phyloP scores from a whole-genome alignment of 2,113 vertebrate genomes.

The Pseudopipra pipra region DNA sequence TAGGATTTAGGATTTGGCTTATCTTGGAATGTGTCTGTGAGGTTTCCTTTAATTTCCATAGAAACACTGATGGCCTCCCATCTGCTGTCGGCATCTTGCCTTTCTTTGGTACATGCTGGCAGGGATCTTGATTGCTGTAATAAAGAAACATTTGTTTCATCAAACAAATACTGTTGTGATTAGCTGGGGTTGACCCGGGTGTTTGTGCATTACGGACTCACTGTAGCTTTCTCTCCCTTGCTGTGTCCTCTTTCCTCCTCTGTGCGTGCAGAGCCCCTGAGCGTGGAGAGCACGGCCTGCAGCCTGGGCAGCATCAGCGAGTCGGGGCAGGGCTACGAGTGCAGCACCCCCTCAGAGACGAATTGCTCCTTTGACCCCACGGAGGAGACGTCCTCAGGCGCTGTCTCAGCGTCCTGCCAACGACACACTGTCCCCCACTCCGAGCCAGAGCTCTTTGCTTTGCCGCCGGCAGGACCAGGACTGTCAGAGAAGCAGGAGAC shows the following conservation, averaged over 20 bases:
- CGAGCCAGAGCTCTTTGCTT: slow-evolving; percentile 67
- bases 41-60: slow-evolving; percentile 6
- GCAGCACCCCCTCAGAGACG: slow-evolving; percentile 62
- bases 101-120: rapidly evolving
- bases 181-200: neutral
- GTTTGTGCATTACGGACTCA: neutral
- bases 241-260: neutral
- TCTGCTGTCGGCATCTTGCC: slow-evolving; percentile 3
- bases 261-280: slow-evolving; percentile 55
- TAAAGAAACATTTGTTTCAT: neutral
- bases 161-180: neutral
- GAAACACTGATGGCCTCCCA: slow-evolving; percentile 24
- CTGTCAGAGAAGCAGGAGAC: slow-evolving; percentile 67
- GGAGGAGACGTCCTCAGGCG: neutral
- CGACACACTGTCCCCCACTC: neutral
- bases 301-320: slow-evolving; percentile 50
- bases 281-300: slow-evolving; percentile 30
- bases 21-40: neutral
- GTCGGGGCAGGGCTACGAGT: slow-evolving; percentile 64
- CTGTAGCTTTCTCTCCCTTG: neutral
- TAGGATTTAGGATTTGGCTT: neutral
- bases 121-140: neutral
- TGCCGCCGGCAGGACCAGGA: neutral
- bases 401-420: neutral
- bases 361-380: slow-evolving; percentile 47